Evolutionary conservation across 2,797 vertebrate genomes (phyloP).

Genomic region (Neopelma chrysocephalum): DNA sequence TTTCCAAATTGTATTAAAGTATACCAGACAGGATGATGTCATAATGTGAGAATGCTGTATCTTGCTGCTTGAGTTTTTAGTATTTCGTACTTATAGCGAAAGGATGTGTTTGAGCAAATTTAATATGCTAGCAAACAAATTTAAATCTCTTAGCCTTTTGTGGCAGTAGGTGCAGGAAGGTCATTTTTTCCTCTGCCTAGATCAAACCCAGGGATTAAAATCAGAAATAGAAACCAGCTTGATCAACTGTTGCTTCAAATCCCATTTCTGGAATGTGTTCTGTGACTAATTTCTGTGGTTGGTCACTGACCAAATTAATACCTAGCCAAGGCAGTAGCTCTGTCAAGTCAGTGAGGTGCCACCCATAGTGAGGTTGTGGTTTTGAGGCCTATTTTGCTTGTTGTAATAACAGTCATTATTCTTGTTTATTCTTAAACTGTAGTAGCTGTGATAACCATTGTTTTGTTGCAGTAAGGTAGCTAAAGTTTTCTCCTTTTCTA

Average conservation of each 20-base stretch:
- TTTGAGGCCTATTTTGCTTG: not conserved
- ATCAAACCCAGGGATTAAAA: conserved; percentile 34
- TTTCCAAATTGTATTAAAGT: conserved; percentile 71
- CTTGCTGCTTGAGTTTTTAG: conserved; percentile 64
- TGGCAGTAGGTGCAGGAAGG: not conserved
- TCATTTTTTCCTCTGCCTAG: not conserved
- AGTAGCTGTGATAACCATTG: not conserved
- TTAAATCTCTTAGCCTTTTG: not conserved
- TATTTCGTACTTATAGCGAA: conserved; percentile 46
- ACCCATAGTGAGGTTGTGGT: not conserved
- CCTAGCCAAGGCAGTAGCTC: not conserved
- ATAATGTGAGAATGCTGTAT: conserved; percentile 66
- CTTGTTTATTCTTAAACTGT: not conserved
- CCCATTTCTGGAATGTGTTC: not conserved
- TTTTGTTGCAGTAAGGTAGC: not conserved
- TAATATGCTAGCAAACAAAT: conserved; percentile 13
- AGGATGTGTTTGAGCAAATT: conserved; percentile 46
- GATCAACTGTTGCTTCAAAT: not conserved
- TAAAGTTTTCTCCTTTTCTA: not conserved
- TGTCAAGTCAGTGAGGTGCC: not conserved
- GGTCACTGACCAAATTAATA: not conserved
- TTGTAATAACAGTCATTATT: not conserved
- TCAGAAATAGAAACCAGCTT: not conserved
- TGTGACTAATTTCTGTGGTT: not conserved
- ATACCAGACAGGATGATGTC: conserved; percentile 74